Evolutionary conservation across 2,797 vertebrate genomes (phyloP).

Genomic region (Cichlasoma orientale): DNA sequence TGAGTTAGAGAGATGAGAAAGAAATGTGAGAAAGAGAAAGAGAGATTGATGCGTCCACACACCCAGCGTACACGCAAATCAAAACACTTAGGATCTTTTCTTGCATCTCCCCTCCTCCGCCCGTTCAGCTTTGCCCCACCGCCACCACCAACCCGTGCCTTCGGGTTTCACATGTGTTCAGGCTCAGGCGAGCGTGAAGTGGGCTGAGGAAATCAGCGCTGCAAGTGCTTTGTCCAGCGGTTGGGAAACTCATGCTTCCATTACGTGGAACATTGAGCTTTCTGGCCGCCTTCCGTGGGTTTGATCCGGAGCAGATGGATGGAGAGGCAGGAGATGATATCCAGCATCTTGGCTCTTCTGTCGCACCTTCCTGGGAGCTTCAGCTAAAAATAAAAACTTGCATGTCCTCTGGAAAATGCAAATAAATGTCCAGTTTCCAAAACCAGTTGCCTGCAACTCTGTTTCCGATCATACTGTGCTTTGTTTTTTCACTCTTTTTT

Average conservation of each 20-base stretch:
- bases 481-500: neutral
- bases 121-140: constrained; percentile 27
- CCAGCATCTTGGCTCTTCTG: constrained; percentile 33
- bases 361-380: constrained; percentile 26
- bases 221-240: constrained; percentile 67
- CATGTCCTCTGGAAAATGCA: constrained; percentile 9
- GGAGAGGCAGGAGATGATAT: constrained; percentile 24
- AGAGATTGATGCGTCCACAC: constrained; percentile 58
- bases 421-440: constrained; percentile 2
- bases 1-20: constrained; percentile 16
- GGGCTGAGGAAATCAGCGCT: constrained; percentile 47
- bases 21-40: constrained; percentile 41
- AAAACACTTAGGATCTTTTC: constrained; percentile 68
- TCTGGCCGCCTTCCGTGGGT: constrained; percentile 9
- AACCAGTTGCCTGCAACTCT: neutral
- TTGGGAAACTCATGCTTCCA: constrained; percentile 54
- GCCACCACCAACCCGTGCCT: constrained; percentile 35
- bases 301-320: constrained; percentile 49
- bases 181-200: constrained; percentile 73
- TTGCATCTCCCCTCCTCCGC: constrained; percentile 64
- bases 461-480: neutral
- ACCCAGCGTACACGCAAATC: constrained; percentile 59
- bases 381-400: neutral
- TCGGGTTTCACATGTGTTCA: constrained; percentile 74
- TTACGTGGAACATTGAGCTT: constrained; percentile 53